These are phyloP conservation scores for Nothoprocta perdicaria DNA, from an alignment of 2,113 vertebrate species.

Conservation along the genomic window DNA sequence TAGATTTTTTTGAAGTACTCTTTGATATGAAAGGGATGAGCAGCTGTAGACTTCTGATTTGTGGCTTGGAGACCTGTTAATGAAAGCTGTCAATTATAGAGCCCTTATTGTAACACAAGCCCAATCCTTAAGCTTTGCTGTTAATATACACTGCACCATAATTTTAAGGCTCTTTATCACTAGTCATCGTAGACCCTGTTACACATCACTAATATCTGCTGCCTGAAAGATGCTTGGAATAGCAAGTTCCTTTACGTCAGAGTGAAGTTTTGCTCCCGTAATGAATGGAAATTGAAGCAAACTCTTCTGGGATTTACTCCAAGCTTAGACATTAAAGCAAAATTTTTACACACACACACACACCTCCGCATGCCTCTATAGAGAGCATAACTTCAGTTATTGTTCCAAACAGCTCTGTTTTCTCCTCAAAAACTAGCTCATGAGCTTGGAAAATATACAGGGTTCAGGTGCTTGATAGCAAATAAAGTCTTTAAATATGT, in stretches of 20 bases:
- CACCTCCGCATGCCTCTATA: background rate
- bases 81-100: background rate
- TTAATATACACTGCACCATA: too few relatives aligned
- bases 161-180: background rate
- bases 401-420: constrained; percentile 30
- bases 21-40: background rate
- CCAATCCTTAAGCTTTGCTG: background rate
- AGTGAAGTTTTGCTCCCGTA: constrained; percentile 18
- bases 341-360: background rate
- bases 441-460: constrained; percentile 48
- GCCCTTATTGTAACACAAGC: background rate
- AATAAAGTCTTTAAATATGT: constrained; percentile 55
- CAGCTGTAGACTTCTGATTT: background rate
- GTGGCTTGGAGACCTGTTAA: background rate
- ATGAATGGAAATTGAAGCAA: constrained; percentile 57
- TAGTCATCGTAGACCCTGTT: background rate
- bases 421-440: constrained; percentile 35
- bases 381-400: constrained; percentile 8
- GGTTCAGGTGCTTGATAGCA: constrained; percentile 50
- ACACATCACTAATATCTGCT: background rate
- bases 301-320: constrained; percentile 55
- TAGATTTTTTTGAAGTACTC: background rate
- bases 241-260: background rate
- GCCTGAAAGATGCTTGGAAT: background rate
- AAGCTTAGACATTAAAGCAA: constrained; percentile 28